phyloP scores from a whole-genome alignment of 2,113 vertebrate genomes.

The Thalassoma bifasciatum region DNA sequence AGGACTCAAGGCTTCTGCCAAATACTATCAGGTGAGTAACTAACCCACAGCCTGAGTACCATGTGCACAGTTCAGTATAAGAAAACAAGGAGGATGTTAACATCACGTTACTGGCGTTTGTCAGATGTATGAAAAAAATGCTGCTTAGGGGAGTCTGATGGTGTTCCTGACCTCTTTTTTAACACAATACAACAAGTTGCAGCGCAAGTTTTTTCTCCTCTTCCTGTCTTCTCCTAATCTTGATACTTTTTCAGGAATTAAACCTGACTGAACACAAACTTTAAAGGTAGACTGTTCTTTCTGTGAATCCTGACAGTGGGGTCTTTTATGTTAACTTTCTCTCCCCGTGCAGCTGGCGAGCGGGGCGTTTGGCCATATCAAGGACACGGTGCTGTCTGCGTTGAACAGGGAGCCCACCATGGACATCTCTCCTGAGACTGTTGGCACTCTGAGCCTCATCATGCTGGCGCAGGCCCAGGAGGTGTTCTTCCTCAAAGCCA shows the following conservation, averaged over 20 bases:
- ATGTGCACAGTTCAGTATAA: not conserved
- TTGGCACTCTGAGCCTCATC: conserved; percentile 93
- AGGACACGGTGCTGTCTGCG: conserved; percentile 95
- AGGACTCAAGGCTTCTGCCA: conserved; percentile 93
- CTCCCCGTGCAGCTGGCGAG: conserved; percentile 88
- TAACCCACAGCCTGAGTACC: not conserved
- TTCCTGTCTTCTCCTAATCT: too few relatives aligned
- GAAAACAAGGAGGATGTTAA: not conserved
- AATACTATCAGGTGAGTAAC: conserved; percentile 91
- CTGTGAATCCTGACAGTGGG: not conserved
- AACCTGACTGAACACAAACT: not conserved
- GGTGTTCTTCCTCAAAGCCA: conserved; percentile 98
- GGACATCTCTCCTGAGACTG: conserved; percentile 97
- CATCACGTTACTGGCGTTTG: not conserved
- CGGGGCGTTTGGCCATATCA: conserved; percentile 96
- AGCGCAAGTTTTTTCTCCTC: too few relatives aligned
- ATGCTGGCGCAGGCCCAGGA: conserved; percentile 99
- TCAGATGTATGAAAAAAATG: not conserved
- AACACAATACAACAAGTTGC: too few relatives aligned
- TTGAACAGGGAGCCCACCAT: conserved; percentile 96
- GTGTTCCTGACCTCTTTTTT: too few relatives aligned
- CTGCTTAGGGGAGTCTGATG: too few relatives aligned
- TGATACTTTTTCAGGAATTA: not conserved
- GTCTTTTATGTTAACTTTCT: not conserved
- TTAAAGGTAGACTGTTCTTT: not conserved